phyloP scores from a whole-genome alignment of 2,113 vertebrate species.

The Choloepus hoffmanni region DNA sequence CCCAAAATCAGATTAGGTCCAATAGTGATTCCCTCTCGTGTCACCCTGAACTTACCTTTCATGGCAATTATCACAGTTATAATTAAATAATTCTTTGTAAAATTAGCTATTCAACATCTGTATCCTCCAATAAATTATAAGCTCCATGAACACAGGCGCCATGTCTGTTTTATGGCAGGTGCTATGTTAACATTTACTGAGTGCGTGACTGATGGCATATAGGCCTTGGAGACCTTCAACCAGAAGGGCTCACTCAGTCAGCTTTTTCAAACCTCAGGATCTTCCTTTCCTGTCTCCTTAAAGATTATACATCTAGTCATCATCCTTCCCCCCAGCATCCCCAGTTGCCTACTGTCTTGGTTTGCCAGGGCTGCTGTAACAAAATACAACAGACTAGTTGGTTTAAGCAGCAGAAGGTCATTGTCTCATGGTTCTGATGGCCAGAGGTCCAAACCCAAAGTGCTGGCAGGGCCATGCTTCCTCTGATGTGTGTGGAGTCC shows the following conservation, averaged over 20 bases:
- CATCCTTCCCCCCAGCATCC: rapidly evolving
- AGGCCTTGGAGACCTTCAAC: neutral
- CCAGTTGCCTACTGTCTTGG: neutral
- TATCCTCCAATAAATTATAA: neutral
- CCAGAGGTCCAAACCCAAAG: too few species aligned
- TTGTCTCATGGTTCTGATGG: too few species aligned
- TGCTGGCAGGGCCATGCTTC: too few species aligned
- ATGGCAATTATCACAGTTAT: neutral
- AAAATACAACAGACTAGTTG: too few species aligned
- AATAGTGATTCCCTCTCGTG: neutral
- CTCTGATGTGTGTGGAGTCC: too few species aligned
- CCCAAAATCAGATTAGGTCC: neutral
- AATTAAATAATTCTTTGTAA: neutral
- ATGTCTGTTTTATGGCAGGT: neutral
- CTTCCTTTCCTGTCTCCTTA: neutral
- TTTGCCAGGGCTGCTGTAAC: too few species aligned
- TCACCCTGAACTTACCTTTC: neutral
- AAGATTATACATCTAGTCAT: neutral
- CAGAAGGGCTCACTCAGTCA: neutral
- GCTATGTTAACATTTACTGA: neutral
- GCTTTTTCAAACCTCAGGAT: neutral
- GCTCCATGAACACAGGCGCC: neutral
- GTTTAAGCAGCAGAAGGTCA: too few species aligned
- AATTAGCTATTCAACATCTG: neutral
- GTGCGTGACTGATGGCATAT: rapidly evolving